phyloP scores from a whole-genome alignment of 2,797 vertebrate species.

The Syndactyla subalaris region DNA sequence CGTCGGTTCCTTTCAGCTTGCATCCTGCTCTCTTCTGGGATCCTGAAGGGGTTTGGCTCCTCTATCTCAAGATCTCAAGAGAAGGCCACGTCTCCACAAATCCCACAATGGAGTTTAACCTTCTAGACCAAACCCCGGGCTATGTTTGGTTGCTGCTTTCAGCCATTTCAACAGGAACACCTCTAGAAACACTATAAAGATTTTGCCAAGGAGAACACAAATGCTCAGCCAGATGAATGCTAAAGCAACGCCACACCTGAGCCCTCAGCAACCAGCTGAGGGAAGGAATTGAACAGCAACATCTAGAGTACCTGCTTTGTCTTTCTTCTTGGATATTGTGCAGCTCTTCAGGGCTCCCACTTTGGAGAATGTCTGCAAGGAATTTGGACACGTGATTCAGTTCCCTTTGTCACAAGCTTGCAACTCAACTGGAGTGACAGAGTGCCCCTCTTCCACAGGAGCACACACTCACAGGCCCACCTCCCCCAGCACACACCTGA shows the following conservation, averaged over 20 bases:
- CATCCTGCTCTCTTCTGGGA: not conserved
- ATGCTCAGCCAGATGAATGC: constrained; percentile 9
- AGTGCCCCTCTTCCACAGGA: not conserved
- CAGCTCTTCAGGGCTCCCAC: constrained; percentile 88
- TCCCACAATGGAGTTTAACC: constrained; percentile 7
- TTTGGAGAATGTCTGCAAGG: constrained; percentile 88
- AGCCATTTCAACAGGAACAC: constrained; percentile 10
- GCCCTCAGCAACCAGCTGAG: not conserved
- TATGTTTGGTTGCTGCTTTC: not conserved
- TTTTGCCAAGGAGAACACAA: not conserved
- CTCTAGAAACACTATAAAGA: not conserved
- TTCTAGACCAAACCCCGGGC: not conserved
- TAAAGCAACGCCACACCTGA: constrained; percentile 19
- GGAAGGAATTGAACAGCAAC: constrained; percentile 48
- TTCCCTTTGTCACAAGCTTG: constrained; percentile 26
- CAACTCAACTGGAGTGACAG: not conserved
- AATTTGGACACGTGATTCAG: constrained; percentile 12
- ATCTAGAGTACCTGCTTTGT: constrained; percentile 85
- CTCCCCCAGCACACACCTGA: not conserved
- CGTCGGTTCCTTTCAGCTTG: not conserved
- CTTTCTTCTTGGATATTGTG: constrained; percentile 92
- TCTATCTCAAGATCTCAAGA: not conserved
- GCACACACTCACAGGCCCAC: not conserved
- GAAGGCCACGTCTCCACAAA: not conserved
- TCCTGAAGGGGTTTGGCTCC: constrained; percentile 13